Conservation (phyloP, 2,797 vertebrate genomes). For the Caiman crocodilus region DNA sequence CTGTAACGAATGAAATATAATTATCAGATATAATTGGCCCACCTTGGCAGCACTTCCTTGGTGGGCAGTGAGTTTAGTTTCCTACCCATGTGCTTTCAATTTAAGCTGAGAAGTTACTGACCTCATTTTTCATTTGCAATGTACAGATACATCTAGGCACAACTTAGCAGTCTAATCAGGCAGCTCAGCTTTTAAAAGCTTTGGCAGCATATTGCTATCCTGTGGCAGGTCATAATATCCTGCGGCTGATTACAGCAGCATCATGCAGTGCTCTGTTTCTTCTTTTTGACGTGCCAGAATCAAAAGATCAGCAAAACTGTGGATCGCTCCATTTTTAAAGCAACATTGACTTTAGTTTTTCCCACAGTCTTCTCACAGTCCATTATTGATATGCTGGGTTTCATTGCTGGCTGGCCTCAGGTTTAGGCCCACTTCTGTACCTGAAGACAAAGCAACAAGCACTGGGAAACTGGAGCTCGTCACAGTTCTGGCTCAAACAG, state of each 20-base stretch:
- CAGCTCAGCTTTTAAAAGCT: constrained; percentile 64
- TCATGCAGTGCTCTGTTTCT: constrained; percentile 49
- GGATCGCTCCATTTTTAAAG: constrained; percentile 15
- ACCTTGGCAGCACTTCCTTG: constrained; percentile 13
- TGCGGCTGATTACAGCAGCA: constrained; percentile 54
- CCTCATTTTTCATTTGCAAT: constrained; percentile 65
- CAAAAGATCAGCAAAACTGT: constrained; percentile 63
- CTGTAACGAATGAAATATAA: constrained; percentile 46
- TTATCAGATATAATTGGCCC: constrained; percentile 61
- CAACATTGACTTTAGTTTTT: neutral
- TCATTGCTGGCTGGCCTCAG: neutral
- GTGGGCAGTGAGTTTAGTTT: neutral
- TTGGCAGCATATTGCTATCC: constrained; percentile 65
- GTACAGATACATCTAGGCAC: constrained; percentile 43
- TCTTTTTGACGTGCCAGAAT: constrained; percentile 54
- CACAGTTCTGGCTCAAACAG: neutral
- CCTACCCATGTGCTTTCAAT: constrained; percentile 63
- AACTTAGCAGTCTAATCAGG: constrained; percentile 74
- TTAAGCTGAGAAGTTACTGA: constrained; percentile 70
- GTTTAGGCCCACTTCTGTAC: fast-evolving
- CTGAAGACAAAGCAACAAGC: neutral
- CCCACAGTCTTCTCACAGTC: neutral
- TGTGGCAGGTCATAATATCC: constrained; percentile 72
- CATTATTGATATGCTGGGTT: neutral
- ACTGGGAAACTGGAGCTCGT: fast-evolving